Evolutionary conservation across 2,113 vertebrate genomes (phyloP), one percentile per base, ranked within the genome.

Genomic region (Scomber colias): DNA sequence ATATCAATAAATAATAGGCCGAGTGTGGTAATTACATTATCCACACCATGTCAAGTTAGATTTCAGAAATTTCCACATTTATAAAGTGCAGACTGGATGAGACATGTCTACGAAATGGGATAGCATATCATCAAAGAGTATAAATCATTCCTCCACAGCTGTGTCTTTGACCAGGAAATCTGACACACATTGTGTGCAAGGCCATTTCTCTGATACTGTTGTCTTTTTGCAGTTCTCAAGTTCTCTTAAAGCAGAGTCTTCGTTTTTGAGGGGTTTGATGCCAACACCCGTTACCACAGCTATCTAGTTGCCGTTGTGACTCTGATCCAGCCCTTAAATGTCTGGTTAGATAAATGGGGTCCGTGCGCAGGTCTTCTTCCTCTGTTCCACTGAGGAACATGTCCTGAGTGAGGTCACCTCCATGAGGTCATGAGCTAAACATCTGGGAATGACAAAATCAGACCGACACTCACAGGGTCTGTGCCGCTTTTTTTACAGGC

Each of bases 401-500:
- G 89, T 83, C 89, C 81, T 84, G 87, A 83, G 75, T 92, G 90
- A 92, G 88, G 91, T 93, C 92, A 92, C 82, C 62, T 82, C 77
- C 54, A 88, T 92, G 86, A 94, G 83, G 90, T 94, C 92, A 94
- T 88, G 80, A 86, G 78, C 83, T 81, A 90, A 91, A 92, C 88
- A 94, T 95, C 89, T 89, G 84, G 75, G 65, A 90, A 94, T 93
- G 91, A 92, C 90, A 90, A 92, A 93, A 92, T 92, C 90, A 89
- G 92, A 90, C 74, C 51, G 27, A 80, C 86, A 67, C 78, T 86
- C 74, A 21, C n/a, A 50, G 67, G 68, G 62, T 83, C 76, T 63
- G 62, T 4, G 44, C 79, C 67, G 70, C 21, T 64, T 50, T 62
- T 79, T 50, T 84, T 40, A 48, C 12, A 44, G 46, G 45, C 55